phyloP scores from a whole-genome alignment of 2,113 vertebrate genomes.

The Mobula hypostoma region DNA sequence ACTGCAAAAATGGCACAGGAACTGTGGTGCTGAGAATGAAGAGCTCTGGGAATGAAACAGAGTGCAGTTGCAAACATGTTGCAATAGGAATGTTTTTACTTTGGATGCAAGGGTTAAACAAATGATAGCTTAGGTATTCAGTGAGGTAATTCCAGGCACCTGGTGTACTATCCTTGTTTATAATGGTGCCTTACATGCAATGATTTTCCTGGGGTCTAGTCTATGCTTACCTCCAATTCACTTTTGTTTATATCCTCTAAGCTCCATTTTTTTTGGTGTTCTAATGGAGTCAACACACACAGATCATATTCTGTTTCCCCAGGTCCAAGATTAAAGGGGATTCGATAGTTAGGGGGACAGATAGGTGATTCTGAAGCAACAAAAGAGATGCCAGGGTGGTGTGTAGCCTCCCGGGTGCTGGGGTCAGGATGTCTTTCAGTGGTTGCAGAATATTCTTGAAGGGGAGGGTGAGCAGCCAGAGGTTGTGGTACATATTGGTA shows the following conservation, averaged over 20 bases:
- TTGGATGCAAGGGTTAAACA: background rate
- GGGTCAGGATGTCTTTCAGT: too few species aligned
- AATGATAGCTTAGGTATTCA: background rate
- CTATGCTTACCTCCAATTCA: background rate
- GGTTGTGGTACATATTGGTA: too few species aligned
- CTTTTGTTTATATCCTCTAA: background rate
- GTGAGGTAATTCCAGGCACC: background rate
- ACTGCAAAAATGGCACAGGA: background rate
- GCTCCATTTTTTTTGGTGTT: background rate
- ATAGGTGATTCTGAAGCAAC: too few species aligned
- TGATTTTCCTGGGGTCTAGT: background rate
- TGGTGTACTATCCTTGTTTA: too few species aligned
- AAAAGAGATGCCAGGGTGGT: too few species aligned
- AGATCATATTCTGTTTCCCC: background rate
- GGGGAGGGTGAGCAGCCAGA: too few species aligned
- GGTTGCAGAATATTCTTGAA: too few species aligned
- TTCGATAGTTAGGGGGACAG: too few species aligned
- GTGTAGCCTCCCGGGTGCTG: too few species aligned
- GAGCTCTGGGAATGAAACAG: background rate
- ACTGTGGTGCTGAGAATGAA: background rate
- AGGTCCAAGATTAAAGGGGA: background rate
- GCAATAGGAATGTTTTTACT: background rate
- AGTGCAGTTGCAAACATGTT: background rate
- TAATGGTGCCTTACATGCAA: background rate
- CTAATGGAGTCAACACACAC: background rate